Conservation (phyloP, 2,113 vertebrate genomes). For the Sialia sialis region DNA sequence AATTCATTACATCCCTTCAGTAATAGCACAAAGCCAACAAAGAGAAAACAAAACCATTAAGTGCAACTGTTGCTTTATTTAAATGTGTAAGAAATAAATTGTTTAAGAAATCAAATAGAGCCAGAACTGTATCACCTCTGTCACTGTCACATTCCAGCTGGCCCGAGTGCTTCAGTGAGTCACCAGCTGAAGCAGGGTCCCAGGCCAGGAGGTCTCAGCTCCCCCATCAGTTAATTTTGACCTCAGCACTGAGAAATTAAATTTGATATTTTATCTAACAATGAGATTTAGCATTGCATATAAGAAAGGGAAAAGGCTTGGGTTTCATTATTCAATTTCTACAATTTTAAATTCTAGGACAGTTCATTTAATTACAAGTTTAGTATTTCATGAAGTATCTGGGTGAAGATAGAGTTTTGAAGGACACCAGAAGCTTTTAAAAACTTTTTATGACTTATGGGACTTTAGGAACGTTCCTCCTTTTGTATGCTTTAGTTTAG, state of each 20-base stretch:
- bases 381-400: rapidly evolving
- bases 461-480: neutral
- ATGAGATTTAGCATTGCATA: neutral
- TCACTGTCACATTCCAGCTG: rapidly evolving
- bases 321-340: neutral
- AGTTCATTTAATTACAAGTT: neutral
- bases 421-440: neutral
- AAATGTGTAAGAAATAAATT: neutral
- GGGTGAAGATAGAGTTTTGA: neutral
- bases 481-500: neutral
- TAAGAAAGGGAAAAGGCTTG: neutral
- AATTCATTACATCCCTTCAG: neutral
- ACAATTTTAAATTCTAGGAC: neutral
- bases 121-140: rapidly evolving
- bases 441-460: neutral
- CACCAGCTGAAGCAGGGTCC: neutral
- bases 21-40: neutral
- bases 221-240: neutral
- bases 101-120: neutral
- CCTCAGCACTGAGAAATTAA: neutral
- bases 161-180: neutral
- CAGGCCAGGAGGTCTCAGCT: neutral
- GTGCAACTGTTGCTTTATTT: neutral
- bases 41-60: neutral
- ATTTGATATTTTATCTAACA: neutral